Evolutionary conservation across 1,140 invertebrate species (phyloP).

Genomic region (Sarcophaga bullata): DNA sequence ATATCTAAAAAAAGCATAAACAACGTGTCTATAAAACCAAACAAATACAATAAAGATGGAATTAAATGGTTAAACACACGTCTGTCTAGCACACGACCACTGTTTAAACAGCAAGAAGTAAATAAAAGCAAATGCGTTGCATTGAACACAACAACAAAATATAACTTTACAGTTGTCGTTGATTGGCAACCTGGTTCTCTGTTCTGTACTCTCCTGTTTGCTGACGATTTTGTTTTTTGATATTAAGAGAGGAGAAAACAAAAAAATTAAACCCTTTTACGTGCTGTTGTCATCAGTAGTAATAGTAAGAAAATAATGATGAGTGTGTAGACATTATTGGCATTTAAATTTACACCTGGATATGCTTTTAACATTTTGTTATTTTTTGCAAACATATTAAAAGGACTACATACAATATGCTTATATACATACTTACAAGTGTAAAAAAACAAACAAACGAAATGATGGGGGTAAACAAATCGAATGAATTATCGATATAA

Average conservation of each 20-base stretch:
- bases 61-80: neutral
- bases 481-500: neutral
- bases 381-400: conserved; percentile 1
- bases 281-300: neutral
- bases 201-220: no score
- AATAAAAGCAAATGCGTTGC: neutral
- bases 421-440: neutral
- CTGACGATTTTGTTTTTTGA: conserved; percentile 1
- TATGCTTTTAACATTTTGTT: no score
- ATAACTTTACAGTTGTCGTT: neutral
- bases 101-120: neutral
- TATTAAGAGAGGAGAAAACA: neutral
- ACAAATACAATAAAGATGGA: no score
- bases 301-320: no score
- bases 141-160: neutral
- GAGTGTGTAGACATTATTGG: neutral
- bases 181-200: neutral
- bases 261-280: neutral
- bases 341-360: conserved; percentile 24
- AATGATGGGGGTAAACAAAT: conserved; percentile 12
- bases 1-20: no score
- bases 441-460: neutral
- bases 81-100: neutral
- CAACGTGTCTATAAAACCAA: no score
- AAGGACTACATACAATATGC: neutral